Evolutionary conservation across 1,140 invertebrate species (phyloP).

Genomic region (Bombus balteatus): DNA sequence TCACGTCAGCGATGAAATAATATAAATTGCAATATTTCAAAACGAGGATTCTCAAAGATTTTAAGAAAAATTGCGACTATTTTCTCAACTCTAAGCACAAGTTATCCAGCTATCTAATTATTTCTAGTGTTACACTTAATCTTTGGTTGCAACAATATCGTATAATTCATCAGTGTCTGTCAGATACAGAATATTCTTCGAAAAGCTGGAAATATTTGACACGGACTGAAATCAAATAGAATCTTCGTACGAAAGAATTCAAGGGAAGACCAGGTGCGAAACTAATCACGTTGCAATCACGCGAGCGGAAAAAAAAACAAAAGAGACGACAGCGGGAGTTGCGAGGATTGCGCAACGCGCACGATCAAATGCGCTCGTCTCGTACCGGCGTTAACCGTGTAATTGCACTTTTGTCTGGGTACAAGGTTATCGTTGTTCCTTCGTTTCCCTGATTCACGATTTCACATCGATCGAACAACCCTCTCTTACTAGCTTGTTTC

Average conservation of each 20-base stretch:
- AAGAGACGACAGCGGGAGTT: background rate
- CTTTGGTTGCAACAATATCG: background rate
- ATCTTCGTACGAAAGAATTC: background rate
- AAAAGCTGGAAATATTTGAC: background rate
- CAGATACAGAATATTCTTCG: background rate
- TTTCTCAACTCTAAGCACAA: no score
- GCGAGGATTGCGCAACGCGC: conserved; percentile 25
- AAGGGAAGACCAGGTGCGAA: conserved; percentile 5
- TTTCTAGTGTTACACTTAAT: background rate
- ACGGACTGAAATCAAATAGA: no score
- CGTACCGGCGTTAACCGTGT: conserved; percentile 29
- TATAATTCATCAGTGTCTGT: background rate
- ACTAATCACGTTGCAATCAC: conserved; percentile 19
- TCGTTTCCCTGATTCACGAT: background rate
- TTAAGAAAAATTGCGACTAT: no score
- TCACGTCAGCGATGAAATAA: no score
- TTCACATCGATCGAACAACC: background rate
- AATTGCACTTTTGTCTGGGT: conserved; percentile 30
- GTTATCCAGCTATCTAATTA: background rate
- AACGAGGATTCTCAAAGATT: no score
- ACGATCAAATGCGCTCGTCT: conserved; percentile 32
- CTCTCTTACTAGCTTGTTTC: background rate
- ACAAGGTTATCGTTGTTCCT: background rate
- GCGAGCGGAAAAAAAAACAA: background rate
- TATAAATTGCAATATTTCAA: no score